Conservation (phyloP, 2,113 vertebrate species). For the Gallinago media region DNA sequence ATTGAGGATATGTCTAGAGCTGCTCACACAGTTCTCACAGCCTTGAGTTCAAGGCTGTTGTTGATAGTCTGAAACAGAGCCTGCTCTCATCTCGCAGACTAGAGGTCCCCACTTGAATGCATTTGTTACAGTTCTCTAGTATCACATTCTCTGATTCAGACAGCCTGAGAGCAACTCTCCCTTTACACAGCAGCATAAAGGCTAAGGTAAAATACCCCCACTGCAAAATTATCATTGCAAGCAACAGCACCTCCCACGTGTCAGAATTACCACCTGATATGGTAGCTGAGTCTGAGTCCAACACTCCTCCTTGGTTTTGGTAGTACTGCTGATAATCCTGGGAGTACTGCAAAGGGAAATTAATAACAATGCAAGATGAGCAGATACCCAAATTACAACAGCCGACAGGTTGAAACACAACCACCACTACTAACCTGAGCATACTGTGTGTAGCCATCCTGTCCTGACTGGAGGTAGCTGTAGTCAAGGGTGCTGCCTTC, state of each 20-base stretch:
- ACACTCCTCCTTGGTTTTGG: conserved; percentile 83
- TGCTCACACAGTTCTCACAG: not conserved
- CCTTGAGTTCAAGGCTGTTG: not conserved
- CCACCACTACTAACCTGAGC: conserved; percentile 82
- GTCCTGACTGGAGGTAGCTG: conserved; percentile 87
- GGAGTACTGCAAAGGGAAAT: conserved; percentile 68
- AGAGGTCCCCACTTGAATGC: not conserved
- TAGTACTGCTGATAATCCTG: conserved; percentile 92
- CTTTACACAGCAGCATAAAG: not conserved
- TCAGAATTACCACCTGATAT: conserved; percentile 72
- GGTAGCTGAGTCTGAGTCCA: conserved; percentile 82
- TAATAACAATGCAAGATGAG: not conserved
- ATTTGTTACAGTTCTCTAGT: not conserved
- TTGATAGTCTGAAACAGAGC: not conserved
- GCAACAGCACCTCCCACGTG: not conserved
- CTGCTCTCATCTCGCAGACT: not conserved
- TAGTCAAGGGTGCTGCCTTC: conserved; percentile 89
- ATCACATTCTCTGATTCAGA: not conserved
- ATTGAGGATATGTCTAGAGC: not conserved
- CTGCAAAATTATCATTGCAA: not conserved
- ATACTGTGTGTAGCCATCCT: conserved; percentile 87
- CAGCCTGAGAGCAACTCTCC: not conserved
- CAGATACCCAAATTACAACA: not conserved
- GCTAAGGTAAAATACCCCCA: not conserved
- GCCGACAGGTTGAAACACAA: not conserved